Evolutionary conservation across 2,888 invertebrate genomes (phyloP), one percentile per base, ranked within the genome.

Genomic region (Tachina lurida): DNA sequence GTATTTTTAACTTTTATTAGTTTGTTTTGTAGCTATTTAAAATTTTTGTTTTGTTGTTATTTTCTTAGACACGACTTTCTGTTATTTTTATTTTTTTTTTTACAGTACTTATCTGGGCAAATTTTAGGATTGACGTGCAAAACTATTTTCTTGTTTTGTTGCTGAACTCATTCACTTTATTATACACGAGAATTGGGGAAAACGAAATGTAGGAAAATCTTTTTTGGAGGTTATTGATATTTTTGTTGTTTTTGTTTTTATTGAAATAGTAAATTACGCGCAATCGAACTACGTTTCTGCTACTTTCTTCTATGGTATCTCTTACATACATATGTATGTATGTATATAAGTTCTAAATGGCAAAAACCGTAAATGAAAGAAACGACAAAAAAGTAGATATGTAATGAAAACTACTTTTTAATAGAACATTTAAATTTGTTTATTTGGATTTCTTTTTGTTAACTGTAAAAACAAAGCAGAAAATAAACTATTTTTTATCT

Each of bases 211-310:
- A 52, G 39, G 49, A 74, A 62, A 62, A n/a, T 31, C 45, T 74
- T 63, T 76, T 71, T 22, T 74, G 74, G 60, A 62, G 60, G 47
- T 75, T 70, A 70, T 71, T 65, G 68, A 45, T 45, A 43, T 75
- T 78, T 71, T 79, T 83, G 43, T 74, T 67, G 58, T 68, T 70
- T 39, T 62, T 43, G 15, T 70, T 43, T 56, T 68, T 63, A 58
- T 47, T n/a, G 62, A 68, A 77, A 71, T 52, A 63, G 60, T 49
- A 84, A 86, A 86, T 73, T 80, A 83, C 83, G 83, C 86, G 86
- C 86, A 86, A 79, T 79, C 83, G 83, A 83, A 79, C 75, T 80
- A 82, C n/a, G 47, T 47, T 45, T 65, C 8, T 65, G 19, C 22
- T 65, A 62, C 43, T 17, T 60, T 10, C n/a, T 43, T 54, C 39